phyloP scores from a whole-genome alignment of 2,888 invertebrate genomes.

The Drosophila dives region DNA sequence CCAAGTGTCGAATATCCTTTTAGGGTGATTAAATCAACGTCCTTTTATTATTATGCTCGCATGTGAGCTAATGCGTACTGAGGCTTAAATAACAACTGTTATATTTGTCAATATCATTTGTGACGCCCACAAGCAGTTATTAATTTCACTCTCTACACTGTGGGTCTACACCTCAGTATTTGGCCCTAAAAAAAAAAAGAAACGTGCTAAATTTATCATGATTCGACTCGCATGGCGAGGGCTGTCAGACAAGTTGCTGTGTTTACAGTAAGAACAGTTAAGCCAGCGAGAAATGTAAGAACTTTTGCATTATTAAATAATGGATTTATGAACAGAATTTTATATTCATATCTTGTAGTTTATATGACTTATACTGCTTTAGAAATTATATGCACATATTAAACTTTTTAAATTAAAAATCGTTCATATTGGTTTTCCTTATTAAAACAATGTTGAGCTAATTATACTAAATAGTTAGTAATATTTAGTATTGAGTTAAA shows the following conservation, averaged over 20 bases:
- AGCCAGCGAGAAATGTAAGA: not conserved
- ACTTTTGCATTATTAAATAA: not conserved
- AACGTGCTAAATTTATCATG: conserved; percentile 5
- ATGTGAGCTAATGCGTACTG: not conserved
- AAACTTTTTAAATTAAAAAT: no score
- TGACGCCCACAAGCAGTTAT: conserved; percentile 22
- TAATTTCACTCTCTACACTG: conserved; percentile 13
- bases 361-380: not conserved
- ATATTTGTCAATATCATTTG: conserved; percentile 22
- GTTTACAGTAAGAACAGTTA: not conserved
- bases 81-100: conserved; percentile 5
- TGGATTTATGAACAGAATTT: not conserved
- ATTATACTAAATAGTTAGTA: no score
- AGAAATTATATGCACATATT: no score
- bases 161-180: conserved; percentile 4
- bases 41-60: not conserved
- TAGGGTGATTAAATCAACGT: not conserved
- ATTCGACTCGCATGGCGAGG: conserved; percentile 12
- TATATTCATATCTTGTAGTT: not conserved
- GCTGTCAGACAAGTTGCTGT: not conserved
- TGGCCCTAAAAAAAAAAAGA: not conserved
- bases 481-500: not conserved
- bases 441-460: no score
- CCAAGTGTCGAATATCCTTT: not conserved
- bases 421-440: no score